Conservation (phyloP, 2,888 invertebrate species). For the Diarsia mendica region DNA sequence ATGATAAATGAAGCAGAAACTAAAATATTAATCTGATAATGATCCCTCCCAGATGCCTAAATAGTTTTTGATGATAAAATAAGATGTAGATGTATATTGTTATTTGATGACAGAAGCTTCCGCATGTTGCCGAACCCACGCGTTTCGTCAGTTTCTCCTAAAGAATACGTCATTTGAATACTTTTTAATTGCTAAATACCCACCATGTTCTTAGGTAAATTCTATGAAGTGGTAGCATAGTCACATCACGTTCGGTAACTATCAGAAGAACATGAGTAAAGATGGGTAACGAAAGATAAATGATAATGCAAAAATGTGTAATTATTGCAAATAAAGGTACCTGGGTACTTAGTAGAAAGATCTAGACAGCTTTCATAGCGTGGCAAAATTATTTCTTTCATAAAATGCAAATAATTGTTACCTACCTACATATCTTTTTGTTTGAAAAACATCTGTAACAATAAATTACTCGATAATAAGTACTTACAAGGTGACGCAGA, state of each 20-base stretch:
- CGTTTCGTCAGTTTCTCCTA: background rate
- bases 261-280: background rate
- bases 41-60: background rate
- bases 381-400: background rate
- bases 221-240: background rate
- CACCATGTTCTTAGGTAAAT: background rate
- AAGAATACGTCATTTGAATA: slow-evolving; percentile 11
- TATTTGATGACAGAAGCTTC: slow-evolving; percentile 33
- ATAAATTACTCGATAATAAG: slow-evolving; percentile 19
- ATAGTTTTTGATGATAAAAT: slow-evolving; percentile 9
- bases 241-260: background rate
- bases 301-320: slow-evolving; percentile 2
- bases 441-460: slow-evolving; percentile 35
- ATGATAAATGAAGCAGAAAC: background rate
- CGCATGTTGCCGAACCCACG: slow-evolving; percentile 12
- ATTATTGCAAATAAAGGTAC: slow-evolving; percentile 8
- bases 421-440: slow-evolving; percentile 1
- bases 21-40: background rate
- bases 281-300: background rate
- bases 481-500: slow-evolving; percentile 28
- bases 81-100: slow-evolving; percentile 16
- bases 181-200: slow-evolving; percentile 18
- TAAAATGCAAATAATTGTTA: slow-evolving; percentile 7
- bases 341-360: background rate
- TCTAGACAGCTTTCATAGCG: background rate